Conservation (phyloP, 2,888 invertebrate genomes). For the Tortrix viridana region DNA sequence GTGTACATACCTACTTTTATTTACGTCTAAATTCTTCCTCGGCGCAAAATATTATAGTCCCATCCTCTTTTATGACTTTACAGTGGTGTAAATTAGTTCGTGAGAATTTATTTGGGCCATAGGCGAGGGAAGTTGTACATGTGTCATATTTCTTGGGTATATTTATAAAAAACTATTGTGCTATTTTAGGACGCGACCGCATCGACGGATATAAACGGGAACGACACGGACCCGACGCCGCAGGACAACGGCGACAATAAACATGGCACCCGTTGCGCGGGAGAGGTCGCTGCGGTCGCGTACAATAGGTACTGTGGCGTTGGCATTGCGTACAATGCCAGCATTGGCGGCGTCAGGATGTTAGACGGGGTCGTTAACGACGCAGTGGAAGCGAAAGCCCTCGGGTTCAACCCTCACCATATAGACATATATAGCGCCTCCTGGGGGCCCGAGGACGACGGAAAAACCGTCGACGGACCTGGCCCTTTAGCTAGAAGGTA, state of each 20-base stretch:
- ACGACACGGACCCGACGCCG: constrained; percentile 98
- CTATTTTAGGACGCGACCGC: constrained; percentile 93
- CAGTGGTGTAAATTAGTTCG: constrained; percentile 7
- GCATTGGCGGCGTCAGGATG: constrained; percentile 98
- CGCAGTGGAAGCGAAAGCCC: constrained; percentile 96
- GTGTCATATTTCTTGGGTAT: too few relatives aligned
- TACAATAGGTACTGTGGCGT: constrained; percentile 98
- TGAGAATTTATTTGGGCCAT: not conserved
- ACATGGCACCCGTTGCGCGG: constrained; percentile 99
- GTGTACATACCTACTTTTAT: constrained; percentile 56
- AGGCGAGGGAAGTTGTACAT: too few relatives aligned
- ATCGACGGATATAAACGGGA: constrained; percentile 98
- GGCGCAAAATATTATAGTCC: too few relatives aligned
- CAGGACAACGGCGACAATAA: constrained; percentile 99
- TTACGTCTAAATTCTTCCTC: constrained; percentile 12
- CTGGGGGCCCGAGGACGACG: constrained; percentile 99
- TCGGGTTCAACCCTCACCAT: constrained; percentile 96
- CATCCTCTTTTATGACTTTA: constrained; percentile 7
- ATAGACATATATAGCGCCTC: constrained; percentile 98
- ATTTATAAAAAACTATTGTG: constrained; percentile 39
- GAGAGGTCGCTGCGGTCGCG: constrained; percentile 98
- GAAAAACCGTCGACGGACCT: constrained; percentile 98
- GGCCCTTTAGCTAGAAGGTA: constrained; percentile 92
- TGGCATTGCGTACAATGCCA: constrained; percentile 98
- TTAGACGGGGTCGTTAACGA: constrained; percentile 98